Base-by-base conservation (phyloP, 2,113 vertebrate genomes). In the Phylloscopus trochilus region DNA sequence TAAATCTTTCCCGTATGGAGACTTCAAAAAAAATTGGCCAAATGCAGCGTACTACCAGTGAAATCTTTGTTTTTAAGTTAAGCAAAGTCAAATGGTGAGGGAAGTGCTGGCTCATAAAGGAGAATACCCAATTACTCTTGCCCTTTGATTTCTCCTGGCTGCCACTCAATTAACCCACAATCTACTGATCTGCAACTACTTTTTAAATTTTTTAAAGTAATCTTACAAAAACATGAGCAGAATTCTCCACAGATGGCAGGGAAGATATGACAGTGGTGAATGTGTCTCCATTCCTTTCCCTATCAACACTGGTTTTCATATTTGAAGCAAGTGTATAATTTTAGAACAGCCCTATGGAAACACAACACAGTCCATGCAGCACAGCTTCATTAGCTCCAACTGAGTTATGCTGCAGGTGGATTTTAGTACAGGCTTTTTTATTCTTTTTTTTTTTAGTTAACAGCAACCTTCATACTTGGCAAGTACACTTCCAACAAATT, bases 391-490 rank as follows among this genome's bases (percentile, higher is more conserved):
- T 55, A 62, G 3, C 26, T 86, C 24, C 18, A 49, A 16, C 0
- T 24, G 15, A 67, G 12, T 47, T 58, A 58, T 7, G 8, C 17
- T 0, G 0, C 58, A 11, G 22, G 28, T 22, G 2, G 10, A 59
- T 93, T 80, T 67, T 76, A 68, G 4, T 37, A 37, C 15, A 59
- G 15, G 56, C 0, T 3, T 39, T 67, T 33, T 39, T 39, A 39
- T 39, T 39, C 52, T 64, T 3, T 24, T 58, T 67, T 59, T 75
- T 60, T 43, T 52, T 12, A 44, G 21, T 33, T 90, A 77, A 41
- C 30, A 51, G 6, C 10, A 52, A 10, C 7, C 5, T 77, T 81
- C 26, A 30, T 46, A 12, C 2, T 78, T 88, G 59, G 8, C 23
- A 69, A 64, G 7, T 24, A 56, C 3, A 22, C 19, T 81, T 64